These are phyloP conservation scores for Drosophila navojoa DNA, from an alignment of 1,140 invertebrate genomes.

Conservation along the genomic window DNA sequence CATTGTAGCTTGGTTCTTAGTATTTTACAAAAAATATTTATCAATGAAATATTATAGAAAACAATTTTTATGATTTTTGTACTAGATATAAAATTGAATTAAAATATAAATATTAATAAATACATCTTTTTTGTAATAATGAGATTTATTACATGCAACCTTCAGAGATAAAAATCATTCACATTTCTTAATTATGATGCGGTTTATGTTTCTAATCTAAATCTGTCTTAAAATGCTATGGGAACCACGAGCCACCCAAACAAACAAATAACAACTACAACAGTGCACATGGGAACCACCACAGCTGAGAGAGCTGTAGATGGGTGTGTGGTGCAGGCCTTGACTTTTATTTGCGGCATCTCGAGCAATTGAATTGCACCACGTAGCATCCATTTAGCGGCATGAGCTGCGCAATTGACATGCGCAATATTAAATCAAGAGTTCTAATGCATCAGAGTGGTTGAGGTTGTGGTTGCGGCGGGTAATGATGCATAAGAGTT, in stretches of 20 bases:
- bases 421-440: constrained; percentile 26
- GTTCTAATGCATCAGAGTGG: constrained; percentile 1
- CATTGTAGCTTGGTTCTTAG: constrained; percentile 1
- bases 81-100: no score
- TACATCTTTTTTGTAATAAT: background rate
- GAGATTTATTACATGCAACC: background rate
- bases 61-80: no score
- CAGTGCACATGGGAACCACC: constrained; percentile 44
- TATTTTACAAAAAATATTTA: background rate
- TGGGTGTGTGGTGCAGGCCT: constrained; percentile 11
- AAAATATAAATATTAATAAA: background rate
- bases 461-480: no score
- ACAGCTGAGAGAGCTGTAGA: background rate
- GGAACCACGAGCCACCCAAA: constrained; percentile 19
- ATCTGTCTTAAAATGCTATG: constrained; percentile 38
- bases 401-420: constrained; percentile 59
- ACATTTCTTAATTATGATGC: constrained; percentile 54
- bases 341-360: constrained; percentile 53
- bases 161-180: constrained; percentile 37
- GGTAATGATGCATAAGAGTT: background rate
- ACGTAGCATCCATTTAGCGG: constrained; percentile 64
- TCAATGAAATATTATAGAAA: no score
- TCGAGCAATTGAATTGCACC: constrained; percentile 54
- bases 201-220: constrained; percentile 61
- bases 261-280: constrained; percentile 8